Conservation (phyloP, 1,140 invertebrate genomes). For the Drosophila asahinai region DNA sequence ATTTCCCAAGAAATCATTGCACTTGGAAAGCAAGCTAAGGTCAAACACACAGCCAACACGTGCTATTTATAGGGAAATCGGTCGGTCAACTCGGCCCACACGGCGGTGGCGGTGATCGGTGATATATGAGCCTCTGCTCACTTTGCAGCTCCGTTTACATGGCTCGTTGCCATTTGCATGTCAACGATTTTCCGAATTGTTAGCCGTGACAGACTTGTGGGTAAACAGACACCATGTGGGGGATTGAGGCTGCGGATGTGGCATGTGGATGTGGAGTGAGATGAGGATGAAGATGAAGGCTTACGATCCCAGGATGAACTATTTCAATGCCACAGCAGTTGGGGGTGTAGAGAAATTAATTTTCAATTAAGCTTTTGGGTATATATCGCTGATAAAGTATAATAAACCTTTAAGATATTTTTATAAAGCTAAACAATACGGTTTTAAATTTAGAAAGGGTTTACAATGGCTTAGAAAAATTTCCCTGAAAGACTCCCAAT, state of each 20-base stretch:
- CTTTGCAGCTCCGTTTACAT: constrained; percentile 58
- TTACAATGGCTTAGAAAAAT: too few species aligned
- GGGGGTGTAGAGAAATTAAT: neutral
- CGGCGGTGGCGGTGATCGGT: constrained; percentile 7
- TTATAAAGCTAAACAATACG: too few species aligned
- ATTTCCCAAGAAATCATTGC: constrained; percentile 71
- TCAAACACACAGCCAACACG: constrained; percentile 68
- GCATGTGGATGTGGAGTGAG: neutral
- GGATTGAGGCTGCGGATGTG: neutral
- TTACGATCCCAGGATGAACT: neutral
- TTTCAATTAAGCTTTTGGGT: neutral
- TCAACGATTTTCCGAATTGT: constrained; percentile 65
- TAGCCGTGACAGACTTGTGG: constrained; percentile 69
- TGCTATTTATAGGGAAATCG: constrained; percentile 78
- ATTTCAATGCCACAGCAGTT: neutral
- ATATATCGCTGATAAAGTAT: too few species aligned
- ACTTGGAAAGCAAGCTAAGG: constrained; percentile 67
- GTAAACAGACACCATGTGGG: constrained; percentile 72
- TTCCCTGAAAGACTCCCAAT: too few species aligned
- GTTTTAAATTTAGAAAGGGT: too few species aligned
- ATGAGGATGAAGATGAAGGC: neutral
- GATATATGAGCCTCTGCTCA: constrained; percentile 65
- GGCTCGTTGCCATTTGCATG: constrained; percentile 76
- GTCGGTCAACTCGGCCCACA: constrained; percentile 34
- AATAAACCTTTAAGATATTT: too few species aligned